Percentiles rank a stretch among this genome's conserved stretches.
Conservation (phyloP, 2,888 invertebrate species). For the Resseliella maxima region DNA sequence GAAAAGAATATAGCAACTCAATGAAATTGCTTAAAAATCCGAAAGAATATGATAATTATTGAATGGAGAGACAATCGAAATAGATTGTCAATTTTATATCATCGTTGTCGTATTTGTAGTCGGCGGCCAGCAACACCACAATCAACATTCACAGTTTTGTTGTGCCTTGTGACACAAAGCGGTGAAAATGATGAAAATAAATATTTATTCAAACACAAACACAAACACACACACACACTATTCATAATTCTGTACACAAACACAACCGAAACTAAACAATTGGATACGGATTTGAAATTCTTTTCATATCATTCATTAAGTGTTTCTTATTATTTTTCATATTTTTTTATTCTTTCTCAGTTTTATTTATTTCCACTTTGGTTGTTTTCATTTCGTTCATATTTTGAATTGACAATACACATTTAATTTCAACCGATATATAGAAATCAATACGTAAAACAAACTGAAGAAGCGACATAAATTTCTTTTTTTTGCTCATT, state of each 20-base stretch:
- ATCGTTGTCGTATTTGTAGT: background rate
- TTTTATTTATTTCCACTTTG: background rate
- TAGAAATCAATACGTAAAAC: background rate
- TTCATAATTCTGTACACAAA: background rate
- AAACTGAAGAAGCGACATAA: background rate
- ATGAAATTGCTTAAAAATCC: conserved; percentile 31
- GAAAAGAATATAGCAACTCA: background rate
- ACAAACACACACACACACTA: background rate
- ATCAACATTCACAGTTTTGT: too few relatives aligned
- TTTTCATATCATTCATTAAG: background rate
- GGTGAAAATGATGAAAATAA: conserved; percentile 33
- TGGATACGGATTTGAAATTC: background rate
- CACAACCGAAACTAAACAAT: background rate
- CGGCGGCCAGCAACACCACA: background rate
- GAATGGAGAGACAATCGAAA: conserved; percentile 2
- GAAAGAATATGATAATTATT: conserved; percentile 2
- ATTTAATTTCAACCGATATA: background rate
- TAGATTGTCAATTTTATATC: background rate
- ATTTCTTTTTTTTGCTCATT: background rate
- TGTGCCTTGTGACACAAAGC: background rate
- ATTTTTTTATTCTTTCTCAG: background rate
- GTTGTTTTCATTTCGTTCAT: background rate
- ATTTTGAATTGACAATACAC: background rate
- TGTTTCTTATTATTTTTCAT: background rate
- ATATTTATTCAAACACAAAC: conserved; percentile 30